phyloP scores from a whole-genome alignment of 2,113 vertebrate genomes.

The Ailurus styani region DNA sequence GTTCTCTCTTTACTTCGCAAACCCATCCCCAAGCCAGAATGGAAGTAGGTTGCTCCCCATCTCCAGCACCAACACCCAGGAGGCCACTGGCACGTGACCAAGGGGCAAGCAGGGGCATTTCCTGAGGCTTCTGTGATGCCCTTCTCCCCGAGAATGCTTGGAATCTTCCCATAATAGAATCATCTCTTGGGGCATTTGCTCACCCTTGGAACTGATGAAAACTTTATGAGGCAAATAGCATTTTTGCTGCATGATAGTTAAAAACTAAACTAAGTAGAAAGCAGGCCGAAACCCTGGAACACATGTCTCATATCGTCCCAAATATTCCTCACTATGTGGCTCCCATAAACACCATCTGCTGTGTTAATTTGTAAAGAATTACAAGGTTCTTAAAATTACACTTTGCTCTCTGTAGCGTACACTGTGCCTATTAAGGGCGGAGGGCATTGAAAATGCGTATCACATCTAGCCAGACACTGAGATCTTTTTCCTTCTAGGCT shows the following conservation, averaged over 20 bases:
- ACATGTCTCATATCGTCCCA: conserved; percentile 70
- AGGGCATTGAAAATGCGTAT: conserved; percentile 46
- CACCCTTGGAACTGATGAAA: background rate
- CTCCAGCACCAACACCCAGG: fast-evolving
- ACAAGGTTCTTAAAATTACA: conserved; percentile 74
- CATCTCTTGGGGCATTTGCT: background rate
- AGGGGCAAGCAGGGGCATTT: background rate
- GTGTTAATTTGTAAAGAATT: conserved; percentile 75
- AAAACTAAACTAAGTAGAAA: conserved; percentile 65
- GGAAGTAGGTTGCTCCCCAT: background rate
- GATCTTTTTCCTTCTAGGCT: conserved; percentile 26
- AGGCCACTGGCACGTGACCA: background rate
- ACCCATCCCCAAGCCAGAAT: background rate
- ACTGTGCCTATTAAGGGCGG: conserved; percentile 63
- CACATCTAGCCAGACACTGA: conserved; percentile 37
- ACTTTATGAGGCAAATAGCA: conserved; percentile 46
- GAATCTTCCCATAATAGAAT: background rate
- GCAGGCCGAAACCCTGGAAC: conserved; percentile 58
- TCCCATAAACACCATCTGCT: conserved; percentile 76
- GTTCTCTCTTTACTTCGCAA: background rate
- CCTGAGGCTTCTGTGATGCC: background rate
- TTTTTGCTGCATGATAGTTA: conserved; percentile 39
- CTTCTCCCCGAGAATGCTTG: background rate
- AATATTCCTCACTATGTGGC: conserved; percentile 63
- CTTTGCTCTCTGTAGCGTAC: conserved; percentile 69